Evolutionary conservation across 2,797 vertebrate genomes (phyloP), one percentile per base, ranked within the genome.

Genomic region (Emydoidea blandingii): DNA sequence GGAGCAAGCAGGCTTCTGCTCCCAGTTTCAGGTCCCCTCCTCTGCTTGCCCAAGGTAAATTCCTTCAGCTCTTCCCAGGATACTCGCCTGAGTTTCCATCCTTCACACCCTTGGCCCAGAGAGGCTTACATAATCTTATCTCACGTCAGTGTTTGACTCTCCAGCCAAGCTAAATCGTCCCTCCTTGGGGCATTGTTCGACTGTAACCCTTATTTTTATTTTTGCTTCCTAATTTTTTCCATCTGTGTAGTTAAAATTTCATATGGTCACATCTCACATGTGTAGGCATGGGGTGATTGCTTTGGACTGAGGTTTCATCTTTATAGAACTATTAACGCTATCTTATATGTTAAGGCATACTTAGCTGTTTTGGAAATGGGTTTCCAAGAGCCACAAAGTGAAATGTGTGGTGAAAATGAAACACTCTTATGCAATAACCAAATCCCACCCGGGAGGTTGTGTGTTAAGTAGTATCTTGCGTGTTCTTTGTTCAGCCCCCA

Each of bases 401-500:
- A 57, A 85, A 4, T 0, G 1, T 50, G 54, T 62, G 34, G 65
- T 53, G 41, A 88, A 85, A 89, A 85, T 49, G 25, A 85, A 44
- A 78, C 41, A 44, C 27, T 34, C 79, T 86, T 49, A 82, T 85
- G 84, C 41, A 92, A 57, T 59, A 87, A 78, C 27, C 0, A 2
- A 68, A 89, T 78, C 85, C 47, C 86, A 49, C 83, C 12, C 6
- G 15, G 37, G 37, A 21, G 83, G 37, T 59, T 90, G 18, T 79
- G 72, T 54, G n/a, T 53, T 93, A 57, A 89, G 59, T 88, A 88
- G 53, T 79, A 23, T 56, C 72, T 54, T 87, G 23, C 27, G 59
- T 86, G n/a, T 12, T 95, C 62, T 96, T 95, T 92, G 56, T 85
- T 82, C 91, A 83, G 34, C 31, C 37, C n/a, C 57, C 82, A 10